A percentile compares a stretch with the other conserved stretches of the same genome.
phyloP scores from a whole-genome alignment of 2,797 vertebrate genomes.

The Orestias chungarensis region DNA sequence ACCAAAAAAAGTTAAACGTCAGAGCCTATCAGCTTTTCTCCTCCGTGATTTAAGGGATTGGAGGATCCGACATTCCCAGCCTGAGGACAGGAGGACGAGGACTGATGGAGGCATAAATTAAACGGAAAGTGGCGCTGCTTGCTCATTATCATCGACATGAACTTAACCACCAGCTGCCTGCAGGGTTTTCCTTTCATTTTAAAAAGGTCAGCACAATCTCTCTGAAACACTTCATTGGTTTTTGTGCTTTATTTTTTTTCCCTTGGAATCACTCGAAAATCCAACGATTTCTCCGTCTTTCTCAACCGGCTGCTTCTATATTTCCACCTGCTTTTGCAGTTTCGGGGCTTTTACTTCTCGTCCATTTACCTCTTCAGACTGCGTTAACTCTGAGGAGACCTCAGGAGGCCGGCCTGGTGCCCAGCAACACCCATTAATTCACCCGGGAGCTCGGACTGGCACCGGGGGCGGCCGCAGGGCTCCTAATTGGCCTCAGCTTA shows the following conservation, averaged over 20 bases:
- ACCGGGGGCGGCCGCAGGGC: slow-evolving; percentile 40
- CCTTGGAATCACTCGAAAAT: neutral
- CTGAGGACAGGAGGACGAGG: slow-evolving; percentile 16
- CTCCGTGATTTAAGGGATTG: slow-evolving; percentile 17
- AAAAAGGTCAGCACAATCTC: slow-evolving; percentile 7
- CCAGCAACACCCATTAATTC: slow-evolving; percentile 61
- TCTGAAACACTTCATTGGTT: neutral
- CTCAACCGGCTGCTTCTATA: slow-evolving; percentile 21
- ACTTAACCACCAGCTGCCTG: slow-evolving; percentile 1
- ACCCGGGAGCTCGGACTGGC: slow-evolving; percentile 21
- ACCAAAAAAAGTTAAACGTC: no score
- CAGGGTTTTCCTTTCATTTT: neutral
- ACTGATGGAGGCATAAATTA: slow-evolving; percentile 27
- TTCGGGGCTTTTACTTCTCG: slow-evolving; percentile 26
- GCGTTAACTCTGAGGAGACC: slow-evolving; percentile 39
- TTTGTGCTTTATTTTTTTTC: no score
- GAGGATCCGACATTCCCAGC: slow-evolving; percentile 10
- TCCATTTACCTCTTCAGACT: slow-evolving; percentile 36
- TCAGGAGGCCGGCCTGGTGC: slow-evolving; percentile 43
- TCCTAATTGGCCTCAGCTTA: slow-evolving; percentile 63
- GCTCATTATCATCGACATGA: slow-evolving; percentile 24
- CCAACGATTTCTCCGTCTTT: neutral
- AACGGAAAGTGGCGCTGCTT: slow-evolving; percentile 7
- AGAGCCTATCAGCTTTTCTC: slow-evolving; percentile 10
- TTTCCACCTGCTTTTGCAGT: neutral